Evolutionary conservation across 1,140 invertebrate species (phyloP).

Genomic region (Drosophila carrolli): DNA sequence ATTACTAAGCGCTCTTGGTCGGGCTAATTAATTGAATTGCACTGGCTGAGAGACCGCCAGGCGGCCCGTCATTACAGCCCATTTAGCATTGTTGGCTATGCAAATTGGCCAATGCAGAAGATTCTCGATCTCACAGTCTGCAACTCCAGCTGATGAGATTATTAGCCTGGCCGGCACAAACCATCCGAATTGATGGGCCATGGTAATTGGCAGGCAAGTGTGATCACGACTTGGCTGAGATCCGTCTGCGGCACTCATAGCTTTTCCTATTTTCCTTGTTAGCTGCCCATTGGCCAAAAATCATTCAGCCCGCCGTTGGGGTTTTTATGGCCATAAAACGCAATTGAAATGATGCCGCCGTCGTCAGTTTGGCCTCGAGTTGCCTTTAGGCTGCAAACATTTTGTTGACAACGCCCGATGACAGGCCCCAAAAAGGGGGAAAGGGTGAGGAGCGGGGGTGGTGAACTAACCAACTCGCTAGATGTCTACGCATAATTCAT

Average conservation of each 20-base stretch:
- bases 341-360: slow-evolving; percentile 68
- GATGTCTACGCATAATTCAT: slow-evolving; percentile 73
- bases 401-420: slow-evolving; percentile 58
- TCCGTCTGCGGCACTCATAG: slow-evolving; percentile 22
- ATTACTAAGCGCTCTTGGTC: slow-evolving; percentile 23
- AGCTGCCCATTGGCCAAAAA: slow-evolving; percentile 17
- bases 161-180: slow-evolving; percentile 49
- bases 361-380: slow-evolving; percentile 21
- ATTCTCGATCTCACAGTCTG: slow-evolving; percentile 24
- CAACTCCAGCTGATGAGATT: slow-evolving; percentile 55
- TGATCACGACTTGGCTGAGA: slow-evolving; percentile 45
- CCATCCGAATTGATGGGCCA: slow-evolving; percentile 29
- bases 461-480: slow-evolving; percentile 15
- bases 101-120: slow-evolving; percentile 48
- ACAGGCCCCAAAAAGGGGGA: slow-evolving; percentile 13
- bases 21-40: slow-evolving; percentile 78
- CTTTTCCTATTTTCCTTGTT: slow-evolving; percentile 28
- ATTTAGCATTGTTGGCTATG: slow-evolving; percentile 54
- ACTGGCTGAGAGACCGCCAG: slow-evolving; percentile 43
- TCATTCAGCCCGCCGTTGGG: slow-evolving; percentile 28
- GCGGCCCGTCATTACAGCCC: slow-evolving; percentile 41
- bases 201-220: slow-evolving; percentile 48
- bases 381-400: slow-evolving; percentile 28
- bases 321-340: slow-evolving; percentile 71
- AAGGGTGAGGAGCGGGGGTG: not conserved